Evolutionary conservation across 2,113 vertebrate species (phyloP).

Genomic region (Piaya cayana): DNA sequence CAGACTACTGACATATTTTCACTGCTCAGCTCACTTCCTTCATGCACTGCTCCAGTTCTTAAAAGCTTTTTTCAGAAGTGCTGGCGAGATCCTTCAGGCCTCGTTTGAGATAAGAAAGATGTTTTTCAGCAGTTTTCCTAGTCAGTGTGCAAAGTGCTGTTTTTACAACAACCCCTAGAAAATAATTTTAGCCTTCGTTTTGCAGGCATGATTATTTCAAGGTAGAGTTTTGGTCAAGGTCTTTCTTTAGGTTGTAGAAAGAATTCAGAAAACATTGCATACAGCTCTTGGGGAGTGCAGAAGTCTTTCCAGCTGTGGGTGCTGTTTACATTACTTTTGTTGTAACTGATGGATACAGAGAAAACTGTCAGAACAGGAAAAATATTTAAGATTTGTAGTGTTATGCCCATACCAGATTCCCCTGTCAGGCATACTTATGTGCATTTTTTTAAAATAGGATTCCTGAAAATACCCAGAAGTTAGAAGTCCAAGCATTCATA

Average conservation of each 20-base stretch:
- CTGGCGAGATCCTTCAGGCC: neutral
- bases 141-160: neutral
- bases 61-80: neutral
- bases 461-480: neutral
- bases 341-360: neutral
- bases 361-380: neutral
- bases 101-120: neutral
- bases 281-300: neutral
- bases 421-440: neutral
- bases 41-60: neutral
- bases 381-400: neutral
- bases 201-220: neutral
- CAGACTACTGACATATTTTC: neutral
- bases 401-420: neutral
- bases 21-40: neutral
- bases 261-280: neutral
- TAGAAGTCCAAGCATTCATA: neutral
- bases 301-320: neutral
- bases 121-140: neutral
- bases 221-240: neutral
- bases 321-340: neutral
- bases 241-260: neutral
- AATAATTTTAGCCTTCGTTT: constrained; percentile 1
- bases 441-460: neutral
- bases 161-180: neutral